Evolutionary conservation across 2,113 vertebrate genomes (phyloP).

Genomic region (Indri indri): DNA sequence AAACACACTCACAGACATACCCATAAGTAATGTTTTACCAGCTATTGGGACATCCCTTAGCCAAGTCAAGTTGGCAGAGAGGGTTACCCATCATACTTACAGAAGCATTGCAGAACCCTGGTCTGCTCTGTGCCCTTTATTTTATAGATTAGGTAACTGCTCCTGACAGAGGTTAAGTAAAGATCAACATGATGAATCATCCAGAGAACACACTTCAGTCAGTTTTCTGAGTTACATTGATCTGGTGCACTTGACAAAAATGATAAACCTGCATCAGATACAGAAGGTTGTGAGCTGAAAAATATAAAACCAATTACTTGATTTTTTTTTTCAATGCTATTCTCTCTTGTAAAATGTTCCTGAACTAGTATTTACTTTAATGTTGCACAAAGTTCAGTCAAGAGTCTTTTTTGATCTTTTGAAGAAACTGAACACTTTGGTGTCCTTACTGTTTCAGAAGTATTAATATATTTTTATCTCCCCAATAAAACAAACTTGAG

Average conservation of each 20-base stretch:
- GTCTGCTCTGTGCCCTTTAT: not conserved
- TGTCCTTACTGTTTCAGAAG: not conserved
- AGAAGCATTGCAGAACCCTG: not conserved
- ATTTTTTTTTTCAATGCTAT: not conserved
- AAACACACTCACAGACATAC: not conserved
- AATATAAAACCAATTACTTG: not conserved
- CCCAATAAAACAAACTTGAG: not conserved
- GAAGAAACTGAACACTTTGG: not conserved
- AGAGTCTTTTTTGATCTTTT: not conserved
- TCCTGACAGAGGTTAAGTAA: not conserved
- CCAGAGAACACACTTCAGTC: not conserved
- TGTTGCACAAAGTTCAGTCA: not conserved
- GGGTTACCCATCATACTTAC: not conserved
- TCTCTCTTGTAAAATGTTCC: not conserved
- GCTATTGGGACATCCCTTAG: not conserved
- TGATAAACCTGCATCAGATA: not conserved
- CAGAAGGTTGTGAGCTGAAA: not conserved
- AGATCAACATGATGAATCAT: not conserved
- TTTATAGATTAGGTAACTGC: not conserved
- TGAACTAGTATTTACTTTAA: not conserved
- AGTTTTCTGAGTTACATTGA: not conserved
- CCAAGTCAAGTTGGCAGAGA: not conserved
- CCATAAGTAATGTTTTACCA: not conserved
- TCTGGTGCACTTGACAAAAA: not conserved
- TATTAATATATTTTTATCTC: not conserved